Evolutionary conservation across 2,888 invertebrate species (phyloP).

Genomic region (Acleris cristana): DNA sequence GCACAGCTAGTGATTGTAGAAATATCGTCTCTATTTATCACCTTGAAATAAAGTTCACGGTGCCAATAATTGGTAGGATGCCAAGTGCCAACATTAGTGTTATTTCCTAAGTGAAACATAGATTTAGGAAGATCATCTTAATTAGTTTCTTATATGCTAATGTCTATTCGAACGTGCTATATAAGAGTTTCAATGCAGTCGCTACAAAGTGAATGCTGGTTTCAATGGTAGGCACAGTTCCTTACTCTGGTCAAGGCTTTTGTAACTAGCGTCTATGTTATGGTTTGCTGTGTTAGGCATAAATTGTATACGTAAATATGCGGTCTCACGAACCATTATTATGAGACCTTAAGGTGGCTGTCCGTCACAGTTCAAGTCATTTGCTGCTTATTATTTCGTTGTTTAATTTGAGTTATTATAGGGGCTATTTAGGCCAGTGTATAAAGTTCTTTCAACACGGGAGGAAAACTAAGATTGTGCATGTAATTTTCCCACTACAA

Average conservation of each 20-base stretch:
- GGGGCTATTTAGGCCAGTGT: neutral
- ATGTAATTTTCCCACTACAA: too few species aligned
- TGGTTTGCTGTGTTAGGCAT: constrained; percentile 25
- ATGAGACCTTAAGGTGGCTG: constrained; percentile 25
- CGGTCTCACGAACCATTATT: constrained; percentile 41
- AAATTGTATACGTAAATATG: constrained; percentile 31
- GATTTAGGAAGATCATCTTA: too few species aligned
- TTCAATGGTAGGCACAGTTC: constrained; percentile 41
- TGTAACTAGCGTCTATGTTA: constrained; percentile 16
- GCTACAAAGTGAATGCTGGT: constrained; percentile 31
- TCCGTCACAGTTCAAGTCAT: neutral
- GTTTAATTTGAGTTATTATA: constrained; percentile 2
- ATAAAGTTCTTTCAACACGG: neutral
- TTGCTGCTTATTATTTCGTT: constrained; percentile 9
- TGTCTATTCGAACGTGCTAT: too few species aligned
- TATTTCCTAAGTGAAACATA: too few species aligned
- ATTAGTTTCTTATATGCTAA: too few species aligned
- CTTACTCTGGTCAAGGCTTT: constrained; percentile 44
- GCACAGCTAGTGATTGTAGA: too few species aligned
- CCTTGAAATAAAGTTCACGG: too few species aligned
- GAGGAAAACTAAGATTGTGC: too few species aligned
- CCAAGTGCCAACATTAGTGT: too few species aligned
- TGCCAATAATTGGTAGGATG: too few species aligned
- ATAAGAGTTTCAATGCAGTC: neutral
- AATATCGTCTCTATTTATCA: too few species aligned